Conservation (phyloP, 2,888 invertebrate species). For the Hemithea aestivaria region DNA sequence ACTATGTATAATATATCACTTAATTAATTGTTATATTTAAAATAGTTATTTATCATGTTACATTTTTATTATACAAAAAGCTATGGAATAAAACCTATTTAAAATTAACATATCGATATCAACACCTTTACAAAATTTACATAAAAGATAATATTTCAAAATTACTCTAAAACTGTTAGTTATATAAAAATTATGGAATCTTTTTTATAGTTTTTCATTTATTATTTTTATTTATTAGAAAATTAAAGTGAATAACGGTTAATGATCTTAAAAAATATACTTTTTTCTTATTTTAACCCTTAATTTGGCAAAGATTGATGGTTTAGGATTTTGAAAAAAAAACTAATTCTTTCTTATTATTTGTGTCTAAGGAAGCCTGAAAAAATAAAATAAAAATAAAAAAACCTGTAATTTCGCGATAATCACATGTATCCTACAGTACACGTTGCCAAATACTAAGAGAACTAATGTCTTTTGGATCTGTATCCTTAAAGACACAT, state of each 20-base stretch:
- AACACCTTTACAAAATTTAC: conserved; percentile 70
- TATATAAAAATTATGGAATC: conserved; percentile 69
- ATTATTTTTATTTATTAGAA: conserved; percentile 12
- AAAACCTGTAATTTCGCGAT: too few species aligned
- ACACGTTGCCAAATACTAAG: too few species aligned
- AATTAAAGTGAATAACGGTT: too few species aligned
- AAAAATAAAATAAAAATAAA: too few species aligned
- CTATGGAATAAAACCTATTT: conserved; percentile 32
- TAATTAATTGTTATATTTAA: conserved; percentile 38
- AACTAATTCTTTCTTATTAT: too few species aligned
- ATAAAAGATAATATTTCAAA: conserved; percentile 28
- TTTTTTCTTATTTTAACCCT: conserved; percentile 5
- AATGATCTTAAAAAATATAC: background rate
- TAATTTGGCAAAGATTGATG: too few species aligned
- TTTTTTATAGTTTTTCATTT: conserved; percentile 33
- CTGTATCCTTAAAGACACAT: too few species aligned
- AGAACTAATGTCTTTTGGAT: too few species aligned
- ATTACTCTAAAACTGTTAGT: conserved; percentile 49
- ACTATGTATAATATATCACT: conserved; percentile 49
- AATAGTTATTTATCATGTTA: conserved; percentile 14
- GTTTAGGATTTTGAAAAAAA: too few species aligned
- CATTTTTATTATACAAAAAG: conserved; percentile 49
- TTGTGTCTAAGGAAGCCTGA: too few species aligned
- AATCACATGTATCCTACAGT: too few species aligned
- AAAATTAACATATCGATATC: conserved; percentile 24